Conservation (phyloP, 2,113 vertebrate genomes). For the Furnarius figulus region DNA sequence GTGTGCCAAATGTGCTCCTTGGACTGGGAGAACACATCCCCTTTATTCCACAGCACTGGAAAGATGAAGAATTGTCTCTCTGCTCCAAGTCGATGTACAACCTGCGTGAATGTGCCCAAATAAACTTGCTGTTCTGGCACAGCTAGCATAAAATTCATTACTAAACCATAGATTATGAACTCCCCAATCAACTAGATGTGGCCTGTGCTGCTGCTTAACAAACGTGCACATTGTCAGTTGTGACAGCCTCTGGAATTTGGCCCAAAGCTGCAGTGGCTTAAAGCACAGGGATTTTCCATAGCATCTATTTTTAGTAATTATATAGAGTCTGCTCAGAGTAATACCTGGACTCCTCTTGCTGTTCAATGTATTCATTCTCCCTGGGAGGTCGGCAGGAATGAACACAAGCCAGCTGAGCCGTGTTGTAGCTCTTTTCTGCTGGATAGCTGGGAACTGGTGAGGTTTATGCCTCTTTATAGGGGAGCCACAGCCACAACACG, state of each 20-base stretch:
- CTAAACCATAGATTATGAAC: conserved; percentile 6
- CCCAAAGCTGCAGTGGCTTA: conserved; percentile 23
- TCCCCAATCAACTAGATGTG: not conserved
- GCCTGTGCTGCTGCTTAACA: conserved; percentile 31
- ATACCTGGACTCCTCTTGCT: conserved; percentile 42
- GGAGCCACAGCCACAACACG: not conserved
- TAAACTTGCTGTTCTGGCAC: conserved; percentile 46
- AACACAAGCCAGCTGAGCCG: not conserved
- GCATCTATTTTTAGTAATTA: conserved; percentile 54
- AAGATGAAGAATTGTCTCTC: conserved; percentile 7
- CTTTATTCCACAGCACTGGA: not conserved
- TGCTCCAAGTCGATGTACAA: not conserved
- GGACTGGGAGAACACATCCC: not conserved
- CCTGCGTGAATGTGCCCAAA: conserved; percentile 34
- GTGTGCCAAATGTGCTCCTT: not conserved
- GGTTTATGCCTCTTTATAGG: not conserved
- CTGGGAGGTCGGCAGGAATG: conserved; percentile 44
- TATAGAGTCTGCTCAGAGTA: conserved; percentile 23
- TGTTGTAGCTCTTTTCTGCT: not conserved
- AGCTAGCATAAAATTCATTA: conserved; percentile 27
- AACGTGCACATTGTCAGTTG: conserved; percentile 36
- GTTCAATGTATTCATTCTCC: conserved; percentile 42
- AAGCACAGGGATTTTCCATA: conserved; percentile 47
- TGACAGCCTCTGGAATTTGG: conserved; percentile 46
- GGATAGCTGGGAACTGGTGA: not conserved